These are phyloP conservation scores for Petrophora chlorosata DNA, from an alignment of 2,888 invertebrate genomes.

Conservation along the genomic window DNA sequence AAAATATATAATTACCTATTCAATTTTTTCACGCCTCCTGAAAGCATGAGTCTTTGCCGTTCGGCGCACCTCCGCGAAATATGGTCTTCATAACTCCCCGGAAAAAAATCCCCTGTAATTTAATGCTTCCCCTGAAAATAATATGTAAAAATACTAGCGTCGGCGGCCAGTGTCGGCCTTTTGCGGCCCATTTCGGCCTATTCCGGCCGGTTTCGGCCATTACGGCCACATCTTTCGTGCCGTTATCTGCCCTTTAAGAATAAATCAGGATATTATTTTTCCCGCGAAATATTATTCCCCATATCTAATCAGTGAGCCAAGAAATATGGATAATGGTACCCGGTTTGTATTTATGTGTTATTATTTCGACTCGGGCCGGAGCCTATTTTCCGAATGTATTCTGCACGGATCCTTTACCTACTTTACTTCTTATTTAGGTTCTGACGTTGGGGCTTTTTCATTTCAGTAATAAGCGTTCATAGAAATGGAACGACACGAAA, in stretches of 20 bases:
- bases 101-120: constrained; percentile 72
- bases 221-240: constrained; percentile 67
- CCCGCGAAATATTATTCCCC: constrained; percentile 72
- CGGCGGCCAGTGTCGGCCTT: constrained; percentile 56
- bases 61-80: constrained; percentile 70
- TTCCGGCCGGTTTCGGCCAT: constrained; percentile 66
- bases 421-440: constrained; percentile 26
- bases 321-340: constrained; percentile 67
- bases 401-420: constrained; percentile 3
- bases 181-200: constrained; percentile 61
- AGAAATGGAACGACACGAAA: constrained; percentile 17
- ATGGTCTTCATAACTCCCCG: constrained; percentile 72
- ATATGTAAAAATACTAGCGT: constrained; percentile 75
- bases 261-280: constrained; percentile 78
- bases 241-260: constrained; percentile 71
- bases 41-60: constrained; percentile 64
- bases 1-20: constrained; percentile 65
- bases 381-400: constrained; percentile 12
- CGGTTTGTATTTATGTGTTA: constrained; percentile 60
- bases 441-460: constrained; percentile 22
- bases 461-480: constrained; percentile 19
- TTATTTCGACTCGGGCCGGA: constrained; percentile 40
- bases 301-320: constrained; percentile 75
- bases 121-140: constrained; percentile 71
- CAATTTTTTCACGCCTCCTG: constrained; percentile 57